Base-by-base conservation (phyloP, 2,888 invertebrate genomes). In the Eurytoma californica region DNA sequence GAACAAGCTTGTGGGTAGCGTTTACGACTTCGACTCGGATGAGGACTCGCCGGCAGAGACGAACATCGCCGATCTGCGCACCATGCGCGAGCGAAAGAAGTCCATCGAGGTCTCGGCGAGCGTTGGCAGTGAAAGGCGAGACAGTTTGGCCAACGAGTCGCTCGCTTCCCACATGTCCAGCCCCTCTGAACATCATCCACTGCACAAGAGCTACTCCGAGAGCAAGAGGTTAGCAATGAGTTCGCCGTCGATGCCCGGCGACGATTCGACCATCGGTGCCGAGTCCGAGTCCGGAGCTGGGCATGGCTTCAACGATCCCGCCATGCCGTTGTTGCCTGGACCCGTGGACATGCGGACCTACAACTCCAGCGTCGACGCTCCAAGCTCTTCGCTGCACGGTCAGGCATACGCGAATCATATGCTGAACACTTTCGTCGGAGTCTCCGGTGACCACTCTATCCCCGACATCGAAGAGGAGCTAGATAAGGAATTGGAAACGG, bases 301-400 rank as follows among this genome's bases (percentile, higher is more conserved):
- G 65, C 91, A 91, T 61, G 87, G 92, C 20, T 91, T 93, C 80
- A 91, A 92, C 68, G 92, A 93, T 65, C 93, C 94, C 67, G 95
- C 95, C 9, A 92, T 94, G 83, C 94, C 95, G 0, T 93, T 96
- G 70, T 89, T 97, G 82, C 96, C 97, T 0, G 97, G 96, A 1
- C 97, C 97, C 0, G 97, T 97, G 0, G 96, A 97, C 88, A 97
- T 97, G 97, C 93, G 97, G 73, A 96, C 96, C 0, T 97, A 97
- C 88, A 95, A 94, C 86, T 92, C 91, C 47, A 91, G 92, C 1
- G 92, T 92, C 79, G 94, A 94, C 82, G 92, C 92, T 39, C 92
- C 92, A 78, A 91, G 91, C 2, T 92, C 93, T 24, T 91, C 91
- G 20, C 88, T 91, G 74, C 92, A 92, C 82, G 91, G 91, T 5